A percentile compares a stretch with the other conserved stretches of the same genome.
Conservation (phyloP, 2,888 invertebrate genomes). For the Scaeva pyrastri region DNA sequence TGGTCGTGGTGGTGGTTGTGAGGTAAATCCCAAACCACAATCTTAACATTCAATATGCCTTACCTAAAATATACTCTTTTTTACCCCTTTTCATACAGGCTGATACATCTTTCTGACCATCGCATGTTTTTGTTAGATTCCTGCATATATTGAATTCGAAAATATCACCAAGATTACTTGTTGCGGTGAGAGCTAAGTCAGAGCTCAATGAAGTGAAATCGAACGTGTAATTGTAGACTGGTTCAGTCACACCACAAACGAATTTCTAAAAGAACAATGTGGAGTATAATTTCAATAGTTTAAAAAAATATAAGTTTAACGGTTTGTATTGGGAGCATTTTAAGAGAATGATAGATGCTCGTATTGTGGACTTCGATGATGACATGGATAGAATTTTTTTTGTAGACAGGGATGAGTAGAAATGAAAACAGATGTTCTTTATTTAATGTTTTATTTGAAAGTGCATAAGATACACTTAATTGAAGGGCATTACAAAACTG, state of each 20-base stretch:
- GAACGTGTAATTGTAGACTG: slow-evolving; percentile 82
- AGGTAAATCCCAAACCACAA: slow-evolving; percentile 29
- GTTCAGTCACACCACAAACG: slow-evolving; percentile 81
- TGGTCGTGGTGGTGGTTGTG: neutral
- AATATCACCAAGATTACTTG: slow-evolving; percentile 77
- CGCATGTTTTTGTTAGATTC: slow-evolving; percentile 80
- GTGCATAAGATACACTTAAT: no score
- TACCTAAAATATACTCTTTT: slow-evolving; percentile 82
- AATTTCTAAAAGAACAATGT: slow-evolving; percentile 71
- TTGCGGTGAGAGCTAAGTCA: slow-evolving; percentile 80
- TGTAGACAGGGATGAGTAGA: no score
- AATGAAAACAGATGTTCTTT: no score
- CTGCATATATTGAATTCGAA: slow-evolving; percentile 83
- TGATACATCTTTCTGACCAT: slow-evolving; percentile 79
- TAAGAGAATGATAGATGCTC: no score
- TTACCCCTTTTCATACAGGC: slow-evolving; percentile 81
- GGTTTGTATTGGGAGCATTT: no score
- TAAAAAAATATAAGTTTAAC: no score
- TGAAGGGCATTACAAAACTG: no score
- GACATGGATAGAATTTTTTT: no score
- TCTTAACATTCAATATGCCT: slow-evolving; percentile 49
- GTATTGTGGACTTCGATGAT: no score
- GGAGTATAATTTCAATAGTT: neutral
- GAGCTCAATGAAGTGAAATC: slow-evolving; percentile 80
- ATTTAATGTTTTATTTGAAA: no score